A percentile compares a stretch with the other conserved stretches of the same genome.
Conservation (phyloP, 1,140 invertebrate genomes). For the Lutraria rhynchaena region DNA sequence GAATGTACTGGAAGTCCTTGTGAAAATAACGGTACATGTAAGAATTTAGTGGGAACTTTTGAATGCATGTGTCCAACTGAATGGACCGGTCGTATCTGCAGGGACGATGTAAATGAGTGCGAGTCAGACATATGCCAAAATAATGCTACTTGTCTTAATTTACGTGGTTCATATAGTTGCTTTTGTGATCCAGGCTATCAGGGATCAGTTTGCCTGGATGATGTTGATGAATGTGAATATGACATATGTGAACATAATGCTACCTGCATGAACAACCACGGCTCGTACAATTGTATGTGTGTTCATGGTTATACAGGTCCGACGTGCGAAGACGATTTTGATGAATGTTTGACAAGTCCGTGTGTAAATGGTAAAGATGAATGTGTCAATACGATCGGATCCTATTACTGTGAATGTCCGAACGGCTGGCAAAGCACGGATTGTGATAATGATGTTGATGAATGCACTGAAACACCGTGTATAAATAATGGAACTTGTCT, state of each 20-base stretch:
- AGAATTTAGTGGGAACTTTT: slow-evolving; percentile 6
- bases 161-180: slow-evolving; percentile 49
- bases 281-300: slow-evolving; percentile 12
- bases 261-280: slow-evolving; percentile 1
- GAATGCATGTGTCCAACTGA: slow-evolving; percentile 1
- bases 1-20: slow-evolving; percentile 44
- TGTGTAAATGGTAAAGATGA: slow-evolving; percentile 50
- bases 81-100: slow-evolving; percentile 16
- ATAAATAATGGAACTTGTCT: slow-evolving; percentile 8
- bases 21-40: slow-evolving; percentile 13
- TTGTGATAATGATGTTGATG: slow-evolving; percentile 78
- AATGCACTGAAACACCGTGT: slow-evolving; percentile 17
- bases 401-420: slow-evolving; percentile 18
- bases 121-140: slow-evolving; percentile 33
- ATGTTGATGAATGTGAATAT: slow-evolving; percentile 61
- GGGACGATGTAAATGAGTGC: slow-evolving; percentile 57
- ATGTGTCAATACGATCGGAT: slow-evolving; percentile 32
- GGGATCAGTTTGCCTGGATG: slow-evolving; percentile 30
- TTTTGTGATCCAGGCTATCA: slow-evolving; percentile 35
- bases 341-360: slow-evolving; percentile 37
- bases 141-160: slow-evolving; percentile 51
- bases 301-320: slow-evolving; percentile 84
- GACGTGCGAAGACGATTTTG: slow-evolving; percentile 76
- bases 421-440: slow-evolving; percentile 94
- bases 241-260: slow-evolving; percentile 37